These are phyloP conservation scores for Trochalopteron elliotii DNA, from an alignment of 2,113 vertebrate genomes.

Conservation along the genomic window DNA sequence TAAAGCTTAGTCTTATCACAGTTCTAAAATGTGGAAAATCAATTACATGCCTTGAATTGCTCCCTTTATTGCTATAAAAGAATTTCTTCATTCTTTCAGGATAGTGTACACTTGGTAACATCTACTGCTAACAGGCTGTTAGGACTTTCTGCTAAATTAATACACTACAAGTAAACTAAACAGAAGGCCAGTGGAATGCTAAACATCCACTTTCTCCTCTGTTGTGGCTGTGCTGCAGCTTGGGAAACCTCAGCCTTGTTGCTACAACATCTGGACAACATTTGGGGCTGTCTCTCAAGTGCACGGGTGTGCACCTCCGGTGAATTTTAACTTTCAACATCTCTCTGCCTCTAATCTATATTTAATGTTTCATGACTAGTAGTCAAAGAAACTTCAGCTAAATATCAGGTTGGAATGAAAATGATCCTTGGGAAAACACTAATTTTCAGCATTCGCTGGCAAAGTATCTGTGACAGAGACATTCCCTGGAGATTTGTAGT, in stretches of 20 bases:
- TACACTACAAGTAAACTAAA: slow-evolving; percentile 72
- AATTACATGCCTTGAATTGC: slow-evolving; percentile 72
- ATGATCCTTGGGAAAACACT: slow-evolving; percentile 80
- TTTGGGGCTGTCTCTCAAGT: slow-evolving; percentile 77
- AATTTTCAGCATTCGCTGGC: slow-evolving; percentile 60
- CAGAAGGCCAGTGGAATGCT: slow-evolving; percentile 74
- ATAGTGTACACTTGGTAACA: slow-evolving; percentile 57
- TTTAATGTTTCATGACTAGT: slow-evolving; percentile 84
- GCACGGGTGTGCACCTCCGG: slow-evolving; percentile 72
- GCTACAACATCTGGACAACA: slow-evolving; percentile 80
- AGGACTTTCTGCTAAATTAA: slow-evolving; percentile 73
- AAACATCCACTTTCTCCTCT: slow-evolving; percentile 72
- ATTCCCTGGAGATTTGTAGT: slow-evolving; percentile 73
- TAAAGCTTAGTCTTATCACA: slow-evolving; percentile 73
- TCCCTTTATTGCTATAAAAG: slow-evolving; percentile 68
- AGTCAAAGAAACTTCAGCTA: slow-evolving; percentile 79
- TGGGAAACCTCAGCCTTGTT: slow-evolving; percentile 69
- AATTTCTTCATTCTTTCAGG: slow-evolving; percentile 67
- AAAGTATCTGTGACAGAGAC: slow-evolving; percentile 76
- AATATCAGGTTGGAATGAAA: slow-evolving; percentile 83
- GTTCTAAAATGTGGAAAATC: slow-evolving; percentile 76
- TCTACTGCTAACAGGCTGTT: slow-evolving; percentile 72
- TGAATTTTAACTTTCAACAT: slow-evolving; percentile 83
- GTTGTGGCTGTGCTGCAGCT: slow-evolving; percentile 70
- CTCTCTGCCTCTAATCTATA: slow-evolving; percentile 83